Base-by-base conservation (phyloP, 1,140 invertebrate species). In the Camponotus pennsylvanicus region DNA sequence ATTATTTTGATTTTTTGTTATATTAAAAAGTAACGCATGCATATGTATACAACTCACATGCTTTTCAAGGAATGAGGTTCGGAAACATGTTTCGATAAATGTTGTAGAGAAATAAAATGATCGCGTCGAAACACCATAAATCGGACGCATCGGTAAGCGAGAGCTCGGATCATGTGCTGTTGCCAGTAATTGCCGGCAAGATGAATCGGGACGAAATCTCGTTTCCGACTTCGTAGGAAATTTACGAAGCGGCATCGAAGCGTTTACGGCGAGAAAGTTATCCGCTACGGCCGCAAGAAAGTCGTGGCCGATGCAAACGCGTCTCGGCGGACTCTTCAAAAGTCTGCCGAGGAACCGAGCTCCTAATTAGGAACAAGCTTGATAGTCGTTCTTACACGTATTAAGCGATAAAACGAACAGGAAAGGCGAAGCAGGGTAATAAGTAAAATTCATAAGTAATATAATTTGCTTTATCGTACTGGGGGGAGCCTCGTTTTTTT, bases 191-290 rank as follows among this genome's bases (percentile, higher is more conserved):
- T 91, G 90, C 84, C 90, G 90, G 89, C 90, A 71, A 91, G 90
- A 91, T 91, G 90, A 91, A 91, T 91, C 90, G 87, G 77, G 87
- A 90, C 89, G 87, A 91, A 91, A 90, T 91, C 89, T 87, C 59
- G 87, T 90, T 91, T 91, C 79, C 89, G 87, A 90, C 90, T 90
- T 91, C 79, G 87, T 89, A 89, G 89, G 34, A 91, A 91, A 91
- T 91, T 91, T 91, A 91, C 90, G 89, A 87, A 91, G 87, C 82
- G 57, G 83, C 59, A 49, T 57, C 55, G 52, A 40, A 70, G 70
- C 91, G 67, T 90, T 92, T 92, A 92, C 91, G 90, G 90, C 91
- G 91, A 91, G 90, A 91, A 92, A 92, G 91, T 92, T 91, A 83
- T 88, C 55, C 87, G 63, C 59, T 40, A 79, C 69, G 32, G 45